Percentiles rank a stretch among this genome's conserved stretches.
Evolutionary conservation across 2,113 vertebrate genomes (phyloP).

Genomic region (Varanus salvator): DNA sequence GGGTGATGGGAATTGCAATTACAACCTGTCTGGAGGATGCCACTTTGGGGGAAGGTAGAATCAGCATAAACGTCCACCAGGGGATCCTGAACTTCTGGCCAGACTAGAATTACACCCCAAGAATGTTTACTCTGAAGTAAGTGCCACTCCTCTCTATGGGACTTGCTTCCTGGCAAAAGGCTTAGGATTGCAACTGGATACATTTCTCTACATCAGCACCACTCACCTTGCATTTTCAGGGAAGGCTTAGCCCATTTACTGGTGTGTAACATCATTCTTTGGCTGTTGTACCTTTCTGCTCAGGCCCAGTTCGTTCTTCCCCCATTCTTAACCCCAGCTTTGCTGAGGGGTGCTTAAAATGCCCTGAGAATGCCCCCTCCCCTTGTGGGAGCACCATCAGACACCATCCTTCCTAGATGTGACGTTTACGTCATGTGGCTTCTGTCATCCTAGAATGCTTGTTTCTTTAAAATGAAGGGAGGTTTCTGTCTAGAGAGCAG

Average conservation of each 20-base stretch:
- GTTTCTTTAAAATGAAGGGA: not conserved
- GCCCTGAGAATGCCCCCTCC: not conserved
- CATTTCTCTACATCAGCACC: not conserved
- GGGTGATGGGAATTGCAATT: no score
- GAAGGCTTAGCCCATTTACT: not conserved
- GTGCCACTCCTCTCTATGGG: not conserved
- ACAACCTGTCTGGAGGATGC: no score
- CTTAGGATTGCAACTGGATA: not conserved
- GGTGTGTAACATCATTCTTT: not conserved
- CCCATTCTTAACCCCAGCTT: not conserved
- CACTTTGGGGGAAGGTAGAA: no score
- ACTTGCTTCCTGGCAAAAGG: not conserved
- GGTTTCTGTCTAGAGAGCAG: not conserved
- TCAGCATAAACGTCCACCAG: not conserved
- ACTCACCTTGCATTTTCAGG: not conserved
- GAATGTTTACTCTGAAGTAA: not conserved
- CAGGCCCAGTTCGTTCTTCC: not conserved
- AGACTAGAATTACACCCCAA: not conserved
- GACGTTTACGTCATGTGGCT: not conserved
- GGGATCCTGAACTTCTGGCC: not conserved
- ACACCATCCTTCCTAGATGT: not conserved
- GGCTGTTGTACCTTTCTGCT: not conserved
- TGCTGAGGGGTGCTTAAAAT: not conserved
- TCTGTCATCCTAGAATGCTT: not conserved
- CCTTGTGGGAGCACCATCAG: not conserved